A percentile compares a stretch with the other conserved stretches of the same genome.
phyloP scores from a whole-genome alignment of 2,797 vertebrate genomes.

The Borostomias antarcticus region DNA sequence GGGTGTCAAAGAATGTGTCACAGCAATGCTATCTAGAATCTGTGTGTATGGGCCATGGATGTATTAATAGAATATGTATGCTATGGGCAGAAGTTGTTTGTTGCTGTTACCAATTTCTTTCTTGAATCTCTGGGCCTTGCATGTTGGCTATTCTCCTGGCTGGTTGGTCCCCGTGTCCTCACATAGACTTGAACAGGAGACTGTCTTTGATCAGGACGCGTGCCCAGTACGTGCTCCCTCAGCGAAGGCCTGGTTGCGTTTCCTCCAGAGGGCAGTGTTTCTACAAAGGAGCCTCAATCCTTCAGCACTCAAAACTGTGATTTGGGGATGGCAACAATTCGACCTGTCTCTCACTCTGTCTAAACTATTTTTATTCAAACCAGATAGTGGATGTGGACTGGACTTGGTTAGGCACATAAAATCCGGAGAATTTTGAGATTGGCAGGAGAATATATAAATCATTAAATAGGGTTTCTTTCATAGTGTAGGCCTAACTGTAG shows the following conservation, averaged over 20 bases:
- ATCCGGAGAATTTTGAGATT: no score
- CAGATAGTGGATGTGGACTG: conserved; percentile 34
- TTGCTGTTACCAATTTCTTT: no score
- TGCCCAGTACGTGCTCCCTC: conserved; percentile 12
- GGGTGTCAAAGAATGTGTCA: conserved; percentile 13
- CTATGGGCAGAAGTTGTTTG: no score
- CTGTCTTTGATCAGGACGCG: conserved; percentile 21
- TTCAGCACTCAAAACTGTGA: conserved; percentile 51
- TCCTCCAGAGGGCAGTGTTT: conserved; percentile 82
- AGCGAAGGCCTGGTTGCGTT: conserved; percentile 44
- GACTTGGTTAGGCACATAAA: no score
- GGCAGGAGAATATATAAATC: no score
- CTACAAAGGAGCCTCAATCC: conserved; percentile 60
- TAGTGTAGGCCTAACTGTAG: no score
- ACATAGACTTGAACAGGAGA: neutral
- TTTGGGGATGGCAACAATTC: conserved; percentile 42
- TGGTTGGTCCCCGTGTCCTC: neutral
- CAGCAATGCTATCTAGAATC: conserved; percentile 10
- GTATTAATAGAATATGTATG: no score
- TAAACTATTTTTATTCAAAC: conserved; percentile 38
- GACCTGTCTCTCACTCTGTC: conserved; percentile 12
- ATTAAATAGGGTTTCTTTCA: no score
- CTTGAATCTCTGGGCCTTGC: no score
- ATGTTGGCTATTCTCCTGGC: neutral
- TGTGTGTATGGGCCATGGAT: neutral